Conservation (phyloP, 2,888 invertebrate genomes). For the Brachyptera putata region DNA sequence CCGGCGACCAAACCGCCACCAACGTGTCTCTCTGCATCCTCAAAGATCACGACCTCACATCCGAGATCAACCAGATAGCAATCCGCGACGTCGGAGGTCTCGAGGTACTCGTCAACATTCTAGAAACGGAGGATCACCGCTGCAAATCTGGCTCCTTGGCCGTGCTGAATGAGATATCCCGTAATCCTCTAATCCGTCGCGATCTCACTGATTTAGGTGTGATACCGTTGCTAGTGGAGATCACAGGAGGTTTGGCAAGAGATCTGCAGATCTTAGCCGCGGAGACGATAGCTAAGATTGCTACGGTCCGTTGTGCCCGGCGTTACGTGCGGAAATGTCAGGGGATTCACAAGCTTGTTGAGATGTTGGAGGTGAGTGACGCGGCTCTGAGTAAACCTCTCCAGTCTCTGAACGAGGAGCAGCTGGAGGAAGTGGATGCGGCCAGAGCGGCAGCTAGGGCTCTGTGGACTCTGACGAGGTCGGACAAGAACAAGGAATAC, state of each 20-base stretch:
- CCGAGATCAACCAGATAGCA: conserved; percentile 78
- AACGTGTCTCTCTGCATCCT: conserved; percentile 85
- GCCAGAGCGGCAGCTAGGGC: conserved; percentile 79
- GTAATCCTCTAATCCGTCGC: conserved; percentile 69
- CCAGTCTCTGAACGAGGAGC: conserved; percentile 58
- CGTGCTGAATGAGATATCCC: conserved; percentile 74
- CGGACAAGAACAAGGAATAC: conserved; percentile 71
- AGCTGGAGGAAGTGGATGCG: conserved; percentile 62
- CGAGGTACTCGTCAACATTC: conserved; percentile 68
- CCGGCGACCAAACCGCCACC: conserved; percentile 93
- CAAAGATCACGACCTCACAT: conserved; percentile 80
- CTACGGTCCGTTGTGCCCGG: conserved; percentile 75
- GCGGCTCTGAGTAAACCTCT: conserved; percentile 54
- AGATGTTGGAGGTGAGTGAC: conserved; percentile 71
- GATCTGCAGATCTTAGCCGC: conserved; percentile 84
- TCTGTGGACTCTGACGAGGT: conserved; percentile 81
- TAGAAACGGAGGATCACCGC: conserved; percentile 86
- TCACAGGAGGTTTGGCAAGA: conserved; percentile 73
- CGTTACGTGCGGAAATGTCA: conserved; percentile 75
- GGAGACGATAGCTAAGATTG: conserved; percentile 86
- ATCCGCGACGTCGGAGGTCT: conserved; percentile 81
- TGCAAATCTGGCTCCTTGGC: conserved; percentile 81
- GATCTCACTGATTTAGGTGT: conserved; percentile 77
- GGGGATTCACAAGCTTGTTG: conserved; percentile 65
- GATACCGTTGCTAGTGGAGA: conserved; percentile 72